These are phyloP conservation scores for Anarrhichthys ocellatus DNA, from an alignment of 2,113 vertebrate species.

Conservation along the genomic window DNA sequence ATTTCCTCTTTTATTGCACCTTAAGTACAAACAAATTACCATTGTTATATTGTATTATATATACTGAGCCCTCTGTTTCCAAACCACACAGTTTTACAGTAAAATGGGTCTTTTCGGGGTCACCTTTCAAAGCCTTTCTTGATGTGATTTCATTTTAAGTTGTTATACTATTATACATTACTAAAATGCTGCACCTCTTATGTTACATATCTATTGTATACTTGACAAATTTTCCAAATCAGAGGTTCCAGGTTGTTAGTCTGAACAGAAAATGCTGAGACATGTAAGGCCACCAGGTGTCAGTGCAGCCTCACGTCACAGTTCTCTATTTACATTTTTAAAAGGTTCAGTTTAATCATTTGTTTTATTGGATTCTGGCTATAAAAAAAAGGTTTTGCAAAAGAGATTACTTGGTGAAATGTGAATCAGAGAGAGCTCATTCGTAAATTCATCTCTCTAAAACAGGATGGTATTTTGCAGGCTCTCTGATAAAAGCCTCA, in stretches of 20 bases:
- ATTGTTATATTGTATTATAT: too few species aligned
- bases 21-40: too few species aligned
- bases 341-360: neutral
- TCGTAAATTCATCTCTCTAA: slow-evolving; percentile 7
- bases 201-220: neutral
- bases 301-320: slow-evolving; percentile 43
- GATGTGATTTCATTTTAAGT: neutral
- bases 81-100: neutral
- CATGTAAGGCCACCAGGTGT: slow-evolving; percentile 60
- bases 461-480: slow-evolving; percentile 17
- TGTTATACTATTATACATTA: neutral
- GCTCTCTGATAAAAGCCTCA: slow-evolving; percentile 18
- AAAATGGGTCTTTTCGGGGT: neutral
- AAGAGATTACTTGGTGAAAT: neutral
- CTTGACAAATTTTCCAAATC: neutral
- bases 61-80: neutral
- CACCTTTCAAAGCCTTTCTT: neutral
- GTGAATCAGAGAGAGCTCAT: neutral
- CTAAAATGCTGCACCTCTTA: neutral
- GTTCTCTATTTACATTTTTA: neutral
- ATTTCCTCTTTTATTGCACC: too few species aligned
- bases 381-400: neutral
- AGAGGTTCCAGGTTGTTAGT: neutral
- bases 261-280: neutral
- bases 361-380: neutral